Evolutionary conservation across 1,140 invertebrate genomes (phyloP), one percentile per base, ranked within the genome.

Genomic region (Goniozus legneri): DNA sequence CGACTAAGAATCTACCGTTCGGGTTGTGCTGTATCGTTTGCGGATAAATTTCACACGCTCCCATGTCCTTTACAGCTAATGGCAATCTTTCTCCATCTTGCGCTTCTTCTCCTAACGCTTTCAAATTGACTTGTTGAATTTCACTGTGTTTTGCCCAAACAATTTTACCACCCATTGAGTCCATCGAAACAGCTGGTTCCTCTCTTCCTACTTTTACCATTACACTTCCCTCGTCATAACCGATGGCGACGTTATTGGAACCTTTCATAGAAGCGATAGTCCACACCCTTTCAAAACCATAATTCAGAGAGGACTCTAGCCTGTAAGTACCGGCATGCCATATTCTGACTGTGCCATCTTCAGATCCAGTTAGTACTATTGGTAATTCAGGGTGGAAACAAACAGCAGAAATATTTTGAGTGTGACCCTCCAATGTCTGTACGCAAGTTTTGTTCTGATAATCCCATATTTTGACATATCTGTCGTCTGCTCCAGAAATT

Each of bases 391-490:
- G 96, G 77, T 99, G 97, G 76, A 99, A 99, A 47, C 82, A 89
- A 0, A 92, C 90, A 33, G 83, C 82, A 0, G 94, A 91, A 39
- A 99, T 92, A 71, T 99, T 99, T 62, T 98, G 92, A 0, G 91
- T 88, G 77, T 99, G 97, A 7, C 85, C 96, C 73, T 98, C 95
- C 15, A 99, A 75, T 0, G 96, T 99, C 69, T 99, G 96, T 0
- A 99, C 97, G 76, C 97, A 99, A 0, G 95, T 98, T 77, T 99
- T 99, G 72, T 98, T 99, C 70, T 98, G 91, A 72, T 99, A 99
- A 71, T 99, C 97, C 97, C 97, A 99, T 54, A 99, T 98, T 77
- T 98, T 99, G 0, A 98, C 94, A 1, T 93, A 79, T 33, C 91
- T 84, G 72, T 99, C 97, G 74, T 99, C 97, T 35, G 96, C 96